These are phyloP conservation scores for Melanitta fusca DNA, from an alignment of 2,797 vertebrate genomes.

Conservation along the genomic window DNA sequence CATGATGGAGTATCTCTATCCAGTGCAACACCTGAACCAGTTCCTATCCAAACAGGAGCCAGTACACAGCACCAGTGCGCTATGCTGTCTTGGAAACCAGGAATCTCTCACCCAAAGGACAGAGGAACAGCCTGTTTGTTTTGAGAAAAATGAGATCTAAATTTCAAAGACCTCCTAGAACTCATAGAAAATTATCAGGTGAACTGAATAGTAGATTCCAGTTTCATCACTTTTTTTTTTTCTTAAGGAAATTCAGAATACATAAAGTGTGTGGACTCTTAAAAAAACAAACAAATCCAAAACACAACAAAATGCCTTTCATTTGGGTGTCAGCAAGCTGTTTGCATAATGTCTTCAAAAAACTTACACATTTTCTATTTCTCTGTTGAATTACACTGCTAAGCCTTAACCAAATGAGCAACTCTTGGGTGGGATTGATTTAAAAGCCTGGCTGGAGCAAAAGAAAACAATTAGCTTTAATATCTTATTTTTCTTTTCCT, in stretches of 20 bases:
- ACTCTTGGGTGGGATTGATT: not conserved
- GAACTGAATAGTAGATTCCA: not conserved
- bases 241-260: constrained; percentile 19
- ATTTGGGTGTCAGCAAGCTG: not conserved
- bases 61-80: not conserved
- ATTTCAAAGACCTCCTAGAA: not conserved
- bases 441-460: not conserved
- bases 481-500: not conserved
- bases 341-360: not conserved
- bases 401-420: not conserved
- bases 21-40: not conserved
- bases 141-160: not conserved
- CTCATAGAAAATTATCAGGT: not conserved
- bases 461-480: not conserved
- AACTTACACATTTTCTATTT: not conserved
- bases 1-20: not conserved
- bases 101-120: not conserved
- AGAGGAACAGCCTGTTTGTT: not conserved
- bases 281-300: not conserved
- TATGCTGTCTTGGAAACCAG: not conserved
- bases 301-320: not conserved
- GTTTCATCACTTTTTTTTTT: not conserved
- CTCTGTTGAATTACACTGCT: not conserved
- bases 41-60: not conserved
- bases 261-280: not conserved